Conservation (phyloP, 2,888 invertebrate species). For the Rotaria sp. region DNA sequence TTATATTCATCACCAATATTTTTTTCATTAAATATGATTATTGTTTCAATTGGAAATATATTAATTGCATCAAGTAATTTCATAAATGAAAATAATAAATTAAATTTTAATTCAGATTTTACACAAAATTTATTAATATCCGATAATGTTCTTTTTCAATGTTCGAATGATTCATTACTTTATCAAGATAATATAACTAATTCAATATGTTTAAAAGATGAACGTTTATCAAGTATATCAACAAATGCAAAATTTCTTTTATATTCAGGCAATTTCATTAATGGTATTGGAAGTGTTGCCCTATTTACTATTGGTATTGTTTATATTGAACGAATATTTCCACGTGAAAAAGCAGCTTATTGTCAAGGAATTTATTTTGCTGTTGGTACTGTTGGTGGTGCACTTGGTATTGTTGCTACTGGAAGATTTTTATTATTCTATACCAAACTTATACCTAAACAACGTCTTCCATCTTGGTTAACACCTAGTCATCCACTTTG, state of each 20-base stretch:
- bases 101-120: neutral
- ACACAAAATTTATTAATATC: neutral
- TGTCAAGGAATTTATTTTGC: constrained; percentile 39
- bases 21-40: constrained; percentile 31
- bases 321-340: constrained; percentile 35
- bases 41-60: constrained; percentile 28
- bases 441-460: neutral
- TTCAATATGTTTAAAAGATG: neutral
- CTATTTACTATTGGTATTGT: constrained; percentile 30
- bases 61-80: neutral
- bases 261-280: constrained; percentile 29
- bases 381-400: constrained; percentile 31
- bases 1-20: constrained; percentile 28
- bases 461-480: neutral
- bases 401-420: constrained; percentile 33
- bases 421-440: constrained; percentile 33
- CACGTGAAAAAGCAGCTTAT: constrained; percentile 32
- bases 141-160: neutral
- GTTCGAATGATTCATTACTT: neutral
- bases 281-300: constrained; percentile 37
- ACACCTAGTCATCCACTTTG: neutral
- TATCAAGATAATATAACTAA: neutral
- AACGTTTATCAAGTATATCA: neutral
- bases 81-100: neutral
- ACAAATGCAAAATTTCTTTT: constrained; percentile 29